Base-by-base conservation (phyloP, 2,888 invertebrate species). In the Chydorus sphaericus region DNA sequence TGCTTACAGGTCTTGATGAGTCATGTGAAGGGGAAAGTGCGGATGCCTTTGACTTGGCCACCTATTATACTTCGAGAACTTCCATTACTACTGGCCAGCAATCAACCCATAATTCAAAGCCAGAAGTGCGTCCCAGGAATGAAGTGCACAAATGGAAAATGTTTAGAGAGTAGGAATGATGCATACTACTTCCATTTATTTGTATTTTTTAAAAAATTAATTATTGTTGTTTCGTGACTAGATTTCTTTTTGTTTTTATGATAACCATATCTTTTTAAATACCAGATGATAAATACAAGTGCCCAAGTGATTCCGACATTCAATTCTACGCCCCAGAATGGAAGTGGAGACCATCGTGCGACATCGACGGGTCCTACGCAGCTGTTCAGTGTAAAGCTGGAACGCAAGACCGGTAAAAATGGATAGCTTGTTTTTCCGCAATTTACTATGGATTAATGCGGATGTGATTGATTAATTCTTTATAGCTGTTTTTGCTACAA, bases 401-500 rank as follows among this genome's bases (percentile, higher is more conserved):
- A 60, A 71, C 75, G 59, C 73, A 71, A 55, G 80, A 80, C 66
- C 75, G 80, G 79, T 78, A 69, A 64, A n/a, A n/a, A n/a, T n/a
- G n/a, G n/a, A n/a, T n/a, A n/a, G 63, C 60, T 50, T 55, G 61
- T 60, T 48, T n/a, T 5, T 26, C 10, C 11, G 20, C 29, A 3
- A 39, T 6, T n/a, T 56, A n/a, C n/a, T n/a, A n/a, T n/a, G n/a
- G n/a, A n/a, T n/a, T n/a, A n/a, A n/a, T n/a, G n/a, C n/a, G n/a
- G n/a, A n/a, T n/a, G n/a, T n/a, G n/a, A n/a, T n/a, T n/a, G n/a
- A n/a, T n/a, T n/a, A n/a, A n/a, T n/a, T n/a, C n/a, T n/a, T n/a
- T n/a, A n/a, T 67, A 79, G 81, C 68, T 83, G 83, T 69, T 81
- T 80, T 66, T 83, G 83, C 68, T 76, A 74, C 56, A 74, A 77